Base-by-base conservation (phyloP, 1,140 invertebrate species). In the Anoplolepis gracilipes region DNA sequence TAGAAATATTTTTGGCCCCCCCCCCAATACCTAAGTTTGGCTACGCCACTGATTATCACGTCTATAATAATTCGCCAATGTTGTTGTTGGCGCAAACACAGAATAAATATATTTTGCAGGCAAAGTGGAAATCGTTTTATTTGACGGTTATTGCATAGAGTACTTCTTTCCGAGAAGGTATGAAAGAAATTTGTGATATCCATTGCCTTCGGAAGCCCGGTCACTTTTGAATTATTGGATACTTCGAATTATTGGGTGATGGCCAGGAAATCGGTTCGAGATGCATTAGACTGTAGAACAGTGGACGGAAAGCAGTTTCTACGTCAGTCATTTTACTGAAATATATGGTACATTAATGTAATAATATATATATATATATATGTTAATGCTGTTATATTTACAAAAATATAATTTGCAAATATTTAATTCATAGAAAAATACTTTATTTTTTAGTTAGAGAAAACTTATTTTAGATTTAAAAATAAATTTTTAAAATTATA, bases 201-300 rank as follows among this genome's bases (percentile, higher is more conserved):
- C 6, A 67, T 67, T 53, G 19, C 30, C 2, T 36, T 53, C n/a
- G 19, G 13, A 25, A 30, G 19, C 13, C 25, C n/a, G 16, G 10
- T 6, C n/a, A 70, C 67, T 70, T 57, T 11, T 42, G 30, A 11
- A 25, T 33, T 79, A 55, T 55, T 39, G 22, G 7, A 42, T 42
- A 72, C 49, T 70, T 70, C 65, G 36, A 39, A 70, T 70, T 72
- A 72, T 72, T 72, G 69, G 28, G 55, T 72, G 46, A 72, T 72
- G n/a, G 46, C 69, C 69, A 72, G 46, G 16, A 72, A 53, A 72
- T 72, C n/a, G 46, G 46, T 22, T 53, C 28, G 69, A 72, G 46
- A 49, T 30, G 46, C 46, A 28, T 53, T 28, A 30, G 13, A n/a
- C 25, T 19, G 16, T 6, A 10, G 42, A 72, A 53, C 16, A 16